Percentiles rank a stretch among this genome's conserved stretches.
These are phyloP conservation scores for Dendroctonus valens DNA, from an alignment of 1,140 invertebrate genomes.

Conservation along the genomic window DNA sequence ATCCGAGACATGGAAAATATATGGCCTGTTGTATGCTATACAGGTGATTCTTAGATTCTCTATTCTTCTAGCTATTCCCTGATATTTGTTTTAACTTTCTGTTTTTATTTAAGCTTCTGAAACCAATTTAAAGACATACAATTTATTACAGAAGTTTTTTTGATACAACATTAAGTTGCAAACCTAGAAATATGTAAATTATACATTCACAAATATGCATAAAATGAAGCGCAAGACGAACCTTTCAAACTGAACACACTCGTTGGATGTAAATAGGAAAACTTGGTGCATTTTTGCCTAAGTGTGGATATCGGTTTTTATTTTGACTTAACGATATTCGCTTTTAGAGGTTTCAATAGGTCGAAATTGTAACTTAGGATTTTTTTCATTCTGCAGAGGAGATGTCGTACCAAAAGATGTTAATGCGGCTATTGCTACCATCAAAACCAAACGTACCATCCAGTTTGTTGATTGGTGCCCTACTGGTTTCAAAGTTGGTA, in stretches of 20 bases:
- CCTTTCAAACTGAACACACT: too few relatives aligned
- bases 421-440: conserved; percentile 84
- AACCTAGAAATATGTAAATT: too few relatives aligned
- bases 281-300: neutral
- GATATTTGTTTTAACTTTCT: too few relatives aligned
- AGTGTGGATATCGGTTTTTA: neutral
- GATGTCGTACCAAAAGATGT: conserved; percentile 80
- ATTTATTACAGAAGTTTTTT: too few relatives aligned
- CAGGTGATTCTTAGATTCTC: too few relatives aligned
- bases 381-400: conserved; percentile 48
- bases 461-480: conserved; percentile 84
- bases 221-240: too few relatives aligned
- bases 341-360: neutral
- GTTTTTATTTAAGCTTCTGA: too few relatives aligned
- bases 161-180: too few relatives aligned
- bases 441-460: conserved; percentile 82
- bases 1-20: conserved; percentile 76
- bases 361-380: neutral
- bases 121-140: too few relatives aligned
- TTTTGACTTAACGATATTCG: neutral
- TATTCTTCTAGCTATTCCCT: too few relatives aligned
- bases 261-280: neutral
- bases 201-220: too few relatives aligned
- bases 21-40: conserved; percentile 89
- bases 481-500: conserved; percentile 73